Percentiles rank a stretch among this genome's conserved stretches.
These are phyloP conservation scores for Alouatta caraya DNA, from an alignment of 2,797 vertebrate species.

Conservation along the genomic window DNA sequence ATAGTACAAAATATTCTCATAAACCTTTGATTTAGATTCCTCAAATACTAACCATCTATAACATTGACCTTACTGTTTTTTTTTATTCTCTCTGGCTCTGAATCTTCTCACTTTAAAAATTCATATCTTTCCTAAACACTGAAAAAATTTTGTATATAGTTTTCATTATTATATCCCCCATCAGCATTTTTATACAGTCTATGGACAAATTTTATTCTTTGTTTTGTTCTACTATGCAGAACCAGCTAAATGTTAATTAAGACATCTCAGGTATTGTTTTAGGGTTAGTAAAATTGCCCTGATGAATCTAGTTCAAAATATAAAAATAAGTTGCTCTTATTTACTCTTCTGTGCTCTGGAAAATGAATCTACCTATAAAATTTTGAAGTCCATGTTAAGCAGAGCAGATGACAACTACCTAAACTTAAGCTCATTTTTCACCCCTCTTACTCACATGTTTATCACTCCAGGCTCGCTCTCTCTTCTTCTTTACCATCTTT, in stretches of 20 bases:
- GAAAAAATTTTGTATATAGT: background rate
- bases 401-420: background rate
- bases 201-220: background rate
- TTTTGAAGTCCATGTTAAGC: background rate
- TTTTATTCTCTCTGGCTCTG: background rate
- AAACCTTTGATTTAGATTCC: background rate
- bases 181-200: background rate
- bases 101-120: background rate
- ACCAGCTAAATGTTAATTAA: background rate
- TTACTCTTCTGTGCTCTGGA: background rate
- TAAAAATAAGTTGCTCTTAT: background rate
- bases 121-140: background rate
- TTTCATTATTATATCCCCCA: background rate
- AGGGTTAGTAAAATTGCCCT: background rate
- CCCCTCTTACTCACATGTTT: background rate
- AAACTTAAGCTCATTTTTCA: background rate
- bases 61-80: background rate
- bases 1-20: background rate
- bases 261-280: background rate
- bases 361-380: background rate
- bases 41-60: background rate
- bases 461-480: background rate
- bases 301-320: background rate
- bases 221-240: background rate
- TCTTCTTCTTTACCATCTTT: background rate